Evolutionary conservation across 2,113 vertebrate species (phyloP).

Genomic region (Cyanoliseus patagonus): DNA sequence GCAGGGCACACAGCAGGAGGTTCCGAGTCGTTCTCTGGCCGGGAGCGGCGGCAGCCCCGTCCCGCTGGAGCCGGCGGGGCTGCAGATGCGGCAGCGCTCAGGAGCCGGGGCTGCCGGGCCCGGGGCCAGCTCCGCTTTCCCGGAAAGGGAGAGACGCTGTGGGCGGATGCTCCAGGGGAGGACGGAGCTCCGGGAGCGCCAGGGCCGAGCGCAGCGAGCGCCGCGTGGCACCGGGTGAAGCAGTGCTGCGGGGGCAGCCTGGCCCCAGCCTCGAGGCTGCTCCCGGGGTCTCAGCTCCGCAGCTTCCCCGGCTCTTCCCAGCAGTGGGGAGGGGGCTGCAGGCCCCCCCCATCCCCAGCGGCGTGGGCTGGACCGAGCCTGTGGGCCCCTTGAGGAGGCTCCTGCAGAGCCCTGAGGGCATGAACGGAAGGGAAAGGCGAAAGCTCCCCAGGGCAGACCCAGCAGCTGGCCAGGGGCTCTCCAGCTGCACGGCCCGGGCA

Average conservation of each 20-base stretch:
- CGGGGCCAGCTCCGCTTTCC: not conserved
- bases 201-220: not conserved
- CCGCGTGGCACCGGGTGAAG: too few relatives aligned
- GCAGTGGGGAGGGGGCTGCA: not conserved
- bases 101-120: not conserved
- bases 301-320: not conserved
- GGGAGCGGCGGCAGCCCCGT: not conserved
- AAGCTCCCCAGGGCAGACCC: not conserved
- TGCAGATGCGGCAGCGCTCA: not conserved
- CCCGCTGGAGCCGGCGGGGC: fast-evolving
- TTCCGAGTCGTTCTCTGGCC: not conserved
- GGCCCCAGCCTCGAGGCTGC: too few relatives aligned
- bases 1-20: not conserved
- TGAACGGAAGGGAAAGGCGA: not conserved
- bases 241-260: not conserved
- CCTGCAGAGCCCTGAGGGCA: not conserved
- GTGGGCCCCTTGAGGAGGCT: not conserved
- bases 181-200: not conserved
- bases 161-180: not conserved
- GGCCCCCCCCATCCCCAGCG: not conserved
- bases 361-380: not conserved
- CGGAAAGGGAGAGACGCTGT: not conserved
- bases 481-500: not conserved
- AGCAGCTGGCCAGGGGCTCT: not conserved
- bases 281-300: not conserved